A percentile compares a stretch with the other conserved stretches of the same genome.
These are phyloP conservation scores for Urosaurus nigricauda DNA, from an alignment of 2,797 vertebrate genomes.

Conservation along the genomic window DNA sequence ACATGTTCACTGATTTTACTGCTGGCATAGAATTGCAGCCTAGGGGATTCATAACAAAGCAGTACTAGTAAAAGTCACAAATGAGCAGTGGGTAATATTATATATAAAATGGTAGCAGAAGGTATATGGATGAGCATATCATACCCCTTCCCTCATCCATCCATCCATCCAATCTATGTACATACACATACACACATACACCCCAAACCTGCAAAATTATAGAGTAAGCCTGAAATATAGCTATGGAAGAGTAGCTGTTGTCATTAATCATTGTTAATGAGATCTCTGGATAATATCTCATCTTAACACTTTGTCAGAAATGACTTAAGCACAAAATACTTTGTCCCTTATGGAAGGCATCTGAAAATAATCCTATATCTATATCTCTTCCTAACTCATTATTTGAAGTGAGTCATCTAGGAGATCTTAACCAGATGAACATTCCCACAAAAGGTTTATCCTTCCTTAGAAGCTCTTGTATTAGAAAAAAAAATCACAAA, in stretches of 20 bases:
- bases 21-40: background rate
- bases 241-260: background rate
- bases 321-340: background rate
- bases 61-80: too few species aligned
- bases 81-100: too few species aligned
- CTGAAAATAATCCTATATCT: background rate
- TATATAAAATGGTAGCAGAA: too few species aligned
- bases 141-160: too few species aligned
- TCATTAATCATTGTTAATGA: background rate
- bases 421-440: background rate
- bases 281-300: background rate
- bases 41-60: background rate
- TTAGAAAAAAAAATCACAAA: background rate
- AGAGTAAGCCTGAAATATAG: background rate
- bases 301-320: background rate
- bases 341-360: background rate
- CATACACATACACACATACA: background rate
- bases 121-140: too few species aligned
- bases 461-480: background rate
- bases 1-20: background rate
- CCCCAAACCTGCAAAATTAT: background rate
- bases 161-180: too few species aligned
- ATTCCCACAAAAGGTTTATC: background rate
- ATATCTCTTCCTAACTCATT: background rate
- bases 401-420: conserved; percentile 8